A percentile compares a stretch with the other conserved stretches of the same genome.
Conservation (phyloP, 1,140 invertebrate genomes). For the Musca vetustissima region DNA sequence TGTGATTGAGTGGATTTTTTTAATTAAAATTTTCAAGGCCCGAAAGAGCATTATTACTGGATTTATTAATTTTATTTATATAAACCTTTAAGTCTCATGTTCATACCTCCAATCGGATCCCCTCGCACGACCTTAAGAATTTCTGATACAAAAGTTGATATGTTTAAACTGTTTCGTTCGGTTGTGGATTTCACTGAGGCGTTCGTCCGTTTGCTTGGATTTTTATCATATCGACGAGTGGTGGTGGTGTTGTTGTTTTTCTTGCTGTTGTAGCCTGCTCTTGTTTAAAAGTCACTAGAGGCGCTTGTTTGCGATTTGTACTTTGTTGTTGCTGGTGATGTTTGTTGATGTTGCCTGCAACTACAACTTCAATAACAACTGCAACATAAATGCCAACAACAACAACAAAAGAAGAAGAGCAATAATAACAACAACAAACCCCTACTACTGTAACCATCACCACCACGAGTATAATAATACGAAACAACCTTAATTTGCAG, state of each 20-base stretch:
- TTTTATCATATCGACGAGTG: slow-evolving; percentile 3
- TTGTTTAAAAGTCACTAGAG: slow-evolving; percentile 26
- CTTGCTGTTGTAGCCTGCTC: slow-evolving; percentile 15
- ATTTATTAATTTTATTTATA: too few species aligned
- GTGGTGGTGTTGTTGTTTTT: slow-evolving; percentile 30
- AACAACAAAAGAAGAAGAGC: slow-evolving; percentile 20
- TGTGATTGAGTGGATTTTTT: too few species aligned
- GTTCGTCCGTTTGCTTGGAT: too few species aligned
- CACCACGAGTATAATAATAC: slow-evolving; percentile 4
- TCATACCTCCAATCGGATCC: too few species aligned
- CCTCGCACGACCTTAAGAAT: slow-evolving; percentile 11
- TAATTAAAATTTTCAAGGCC: too few species aligned
- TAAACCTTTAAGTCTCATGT: too few species aligned
- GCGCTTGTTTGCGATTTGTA: slow-evolving; percentile 33
- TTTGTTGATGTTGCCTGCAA: slow-evolving; percentile 32
- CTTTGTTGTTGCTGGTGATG: slow-evolving; percentile 25
- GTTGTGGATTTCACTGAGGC: too few species aligned
- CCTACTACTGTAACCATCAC: too few species aligned
- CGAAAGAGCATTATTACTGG: too few species aligned
- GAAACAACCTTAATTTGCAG: slow-evolving; percentile 22
- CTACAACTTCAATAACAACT: slow-evolving; percentile 40
- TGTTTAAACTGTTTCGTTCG: slow-evolving; percentile 7
- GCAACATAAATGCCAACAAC: slow-evolving; percentile 23
- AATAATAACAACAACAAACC: slow-evolving; percentile 2
- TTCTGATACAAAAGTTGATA: slow-evolving; percentile 19